A percentile compares a stretch with the other conserved stretches of the same genome.
Conservation (phyloP, 2,888 invertebrate species). For the Aleiodes leptofemur region DNA sequence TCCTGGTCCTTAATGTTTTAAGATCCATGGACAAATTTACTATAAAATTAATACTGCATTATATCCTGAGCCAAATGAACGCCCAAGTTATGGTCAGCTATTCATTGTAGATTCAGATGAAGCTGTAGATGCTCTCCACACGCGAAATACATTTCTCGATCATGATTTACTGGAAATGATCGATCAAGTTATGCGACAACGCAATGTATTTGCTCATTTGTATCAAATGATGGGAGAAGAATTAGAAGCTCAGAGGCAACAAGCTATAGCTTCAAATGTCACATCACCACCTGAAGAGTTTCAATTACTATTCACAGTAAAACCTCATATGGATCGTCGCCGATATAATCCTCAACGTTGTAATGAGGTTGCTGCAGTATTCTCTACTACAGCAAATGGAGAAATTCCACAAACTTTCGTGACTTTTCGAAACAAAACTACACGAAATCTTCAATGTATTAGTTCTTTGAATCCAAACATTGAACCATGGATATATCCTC, state of each 20-base stretch:
- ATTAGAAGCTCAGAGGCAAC: conserved; percentile 32
- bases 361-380: conserved; percentile 46
- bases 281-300: neutral
- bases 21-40: conserved; percentile 48
- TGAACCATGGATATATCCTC: conserved; percentile 40
- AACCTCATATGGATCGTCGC: conserved; percentile 48
- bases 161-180: conserved; percentile 23
- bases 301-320: conserved; percentile 3
- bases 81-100: conserved; percentile 52
- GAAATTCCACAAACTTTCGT: conserved; percentile 38
- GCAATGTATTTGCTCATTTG: conserved; percentile 51
- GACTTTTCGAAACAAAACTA: neutral
- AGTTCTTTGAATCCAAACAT: conserved; percentile 51
- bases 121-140: conserved; percentile 33
- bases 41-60: conserved; percentile 54
- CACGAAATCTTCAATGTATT: conserved; percentile 29
- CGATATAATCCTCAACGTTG: conserved; percentile 41
- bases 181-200: conserved; percentile 39
- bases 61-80: conserved; percentile 41
- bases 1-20: conserved; percentile 47
- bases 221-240: conserved; percentile 53
- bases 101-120: conserved; percentile 53
- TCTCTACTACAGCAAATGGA: conserved; percentile 39
- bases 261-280: neutral
- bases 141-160: conserved; percentile 36